These are phyloP conservation scores for Drosophila subpulchrella DNA, from an alignment of 1,140 invertebrate species.

Conservation along the genomic window DNA sequence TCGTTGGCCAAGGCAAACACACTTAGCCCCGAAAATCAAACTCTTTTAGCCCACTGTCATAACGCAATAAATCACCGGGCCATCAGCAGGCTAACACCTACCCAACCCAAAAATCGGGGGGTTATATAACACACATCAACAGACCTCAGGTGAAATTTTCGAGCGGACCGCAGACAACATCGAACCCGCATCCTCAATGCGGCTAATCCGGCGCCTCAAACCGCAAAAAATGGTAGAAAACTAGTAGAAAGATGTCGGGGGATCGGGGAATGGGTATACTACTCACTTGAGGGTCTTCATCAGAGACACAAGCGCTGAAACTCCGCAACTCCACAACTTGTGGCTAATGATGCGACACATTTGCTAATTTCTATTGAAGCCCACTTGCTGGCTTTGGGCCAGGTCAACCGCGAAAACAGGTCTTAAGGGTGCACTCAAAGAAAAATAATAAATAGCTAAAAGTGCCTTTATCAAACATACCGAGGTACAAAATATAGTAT, in stretches of 20 bases:
- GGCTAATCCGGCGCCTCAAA: conserved; percentile 79
- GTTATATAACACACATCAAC: conserved; percentile 63
- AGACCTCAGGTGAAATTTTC: conserved; percentile 53
- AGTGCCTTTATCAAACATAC: too few species aligned
- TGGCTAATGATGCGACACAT: conserved; percentile 83
- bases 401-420: conserved; percentile 72
- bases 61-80: conserved; percentile 73
- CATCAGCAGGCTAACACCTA: conserved; percentile 72
- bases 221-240: conserved; percentile 48
- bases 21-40: conserved; percentile 62
- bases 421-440: conserved; percentile 51
- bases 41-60: conserved; percentile 70
- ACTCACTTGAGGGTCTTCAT: conserved; percentile 77
- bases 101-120: conserved; percentile 68
- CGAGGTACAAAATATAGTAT: too few species aligned
- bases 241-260: conserved; percentile 22
- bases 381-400: conserved; percentile 62
- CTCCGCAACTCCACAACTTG: conserved; percentile 45
- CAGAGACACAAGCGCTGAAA: conserved; percentile 44
- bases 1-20: conserved; percentile 65
- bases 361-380: conserved; percentile 82
- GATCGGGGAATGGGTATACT: not conserved
- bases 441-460: not conserved
- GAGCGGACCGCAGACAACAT: conserved; percentile 34
- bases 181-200: conserved; percentile 71